phyloP scores from a whole-genome alignment of 1,140 invertebrate genomes.

The Andricus grossulariae region DNA sequence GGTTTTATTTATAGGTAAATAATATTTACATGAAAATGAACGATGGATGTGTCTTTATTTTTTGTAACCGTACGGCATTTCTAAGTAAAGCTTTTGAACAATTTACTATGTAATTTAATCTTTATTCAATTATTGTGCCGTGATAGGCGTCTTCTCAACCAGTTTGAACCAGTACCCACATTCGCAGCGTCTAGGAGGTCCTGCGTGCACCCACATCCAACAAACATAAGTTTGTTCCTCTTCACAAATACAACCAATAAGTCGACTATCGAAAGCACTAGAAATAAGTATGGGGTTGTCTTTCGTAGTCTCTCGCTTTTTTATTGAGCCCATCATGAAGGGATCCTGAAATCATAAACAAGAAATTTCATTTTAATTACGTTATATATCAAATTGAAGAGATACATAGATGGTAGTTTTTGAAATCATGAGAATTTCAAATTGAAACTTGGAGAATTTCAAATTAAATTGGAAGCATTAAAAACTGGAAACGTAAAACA shows the following conservation, averaged over 20 bases:
- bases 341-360: conserved; percentile 83
- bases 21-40: conserved; percentile 7
- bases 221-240: conserved; percentile 91
- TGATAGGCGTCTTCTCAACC: conserved; percentile 62
- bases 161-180: conserved; percentile 98
- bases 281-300: conserved; percentile 92
- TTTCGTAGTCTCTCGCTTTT: conserved; percentile 88
- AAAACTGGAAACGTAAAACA: no score
- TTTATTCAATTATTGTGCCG: conserved; percentile 41
- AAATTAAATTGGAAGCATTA: no score
- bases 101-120: conserved; percentile 68
- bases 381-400: background rate
- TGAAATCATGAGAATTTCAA: background rate
- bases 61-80: background rate
- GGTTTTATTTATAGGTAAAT: conserved; percentile 29
- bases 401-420: background rate
- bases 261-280: conserved; percentile 90
- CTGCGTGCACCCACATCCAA: conserved; percentile 96
- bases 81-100: conserved; percentile 48
- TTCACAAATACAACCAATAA: conserved; percentile 98
- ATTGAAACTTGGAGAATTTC: background rate
- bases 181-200: conserved; percentile 91
- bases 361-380: conserved; percentile 26
- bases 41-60: conserved; percentile 25
- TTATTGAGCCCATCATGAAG: conserved; percentile 88